Percentiles rank a stretch among this genome's conserved stretches.
phyloP scores from a whole-genome alignment of 2,888 invertebrate genomes.

The Pedicia rivosa region DNA sequence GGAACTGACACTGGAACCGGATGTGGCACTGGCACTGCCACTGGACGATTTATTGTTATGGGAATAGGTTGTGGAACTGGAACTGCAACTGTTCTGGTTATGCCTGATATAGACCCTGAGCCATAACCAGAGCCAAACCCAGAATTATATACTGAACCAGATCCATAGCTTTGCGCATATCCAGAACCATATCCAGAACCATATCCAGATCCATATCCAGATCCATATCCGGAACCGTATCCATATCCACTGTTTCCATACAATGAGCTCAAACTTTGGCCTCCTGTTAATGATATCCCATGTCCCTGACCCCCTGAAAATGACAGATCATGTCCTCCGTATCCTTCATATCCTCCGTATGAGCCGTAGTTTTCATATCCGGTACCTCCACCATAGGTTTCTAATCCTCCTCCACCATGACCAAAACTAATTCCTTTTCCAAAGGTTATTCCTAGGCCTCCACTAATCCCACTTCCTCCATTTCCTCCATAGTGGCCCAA shows the following conservation, averaged over 20 bases:
- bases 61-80: conserved; percentile 1
- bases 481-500: background rate
- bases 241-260: background rate
- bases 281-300: background rate
- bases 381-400: too few species aligned
- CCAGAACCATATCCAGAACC: background rate
- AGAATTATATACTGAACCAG: background rate
- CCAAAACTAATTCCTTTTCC: too few species aligned
- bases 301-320: background rate
- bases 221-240: background rate
- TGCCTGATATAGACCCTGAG: background rate
- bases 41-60: background rate
- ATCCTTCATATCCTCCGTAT: too few species aligned
- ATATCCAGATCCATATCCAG: background rate
- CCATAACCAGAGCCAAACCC: background rate
- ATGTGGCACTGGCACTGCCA: background rate
- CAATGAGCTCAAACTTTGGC: too few species aligned
- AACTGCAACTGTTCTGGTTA: background rate
- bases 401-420: too few species aligned
- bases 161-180: background rate
- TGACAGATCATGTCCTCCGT: too few species aligned
- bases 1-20: background rate
- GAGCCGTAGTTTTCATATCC: too few species aligned
- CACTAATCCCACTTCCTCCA: too few species aligned
- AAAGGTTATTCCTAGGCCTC: too few species aligned